Conservation (phyloP, 1,140 invertebrate genomes). For the Drosophila sulfurigaster region DNA sequence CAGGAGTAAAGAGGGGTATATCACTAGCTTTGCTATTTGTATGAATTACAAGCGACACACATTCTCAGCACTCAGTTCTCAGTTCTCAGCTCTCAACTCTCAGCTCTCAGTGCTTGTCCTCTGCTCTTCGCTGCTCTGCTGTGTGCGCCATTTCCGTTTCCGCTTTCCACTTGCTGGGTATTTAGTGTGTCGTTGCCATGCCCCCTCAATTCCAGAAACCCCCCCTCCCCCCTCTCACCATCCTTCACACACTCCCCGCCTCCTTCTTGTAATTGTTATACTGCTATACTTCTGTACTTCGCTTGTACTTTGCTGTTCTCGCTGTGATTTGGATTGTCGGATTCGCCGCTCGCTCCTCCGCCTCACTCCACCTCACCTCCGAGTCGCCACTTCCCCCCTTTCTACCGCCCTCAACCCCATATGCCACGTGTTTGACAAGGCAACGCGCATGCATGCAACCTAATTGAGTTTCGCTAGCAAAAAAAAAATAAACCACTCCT, state of each 20-base stretch:
- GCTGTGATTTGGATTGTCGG: slow-evolving; percentile 73
- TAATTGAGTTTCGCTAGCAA: slow-evolving; percentile 71
- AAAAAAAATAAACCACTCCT: slow-evolving; percentile 3
- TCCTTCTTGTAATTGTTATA: slow-evolving; percentile 72
- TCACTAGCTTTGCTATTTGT: slow-evolving; percentile 58
- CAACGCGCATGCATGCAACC: slow-evolving; percentile 74
- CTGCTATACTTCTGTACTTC: slow-evolving; percentile 67
- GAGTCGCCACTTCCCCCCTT: background rate
- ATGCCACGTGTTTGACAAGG: slow-evolving; percentile 74
- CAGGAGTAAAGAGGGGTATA: slow-evolving; percentile 4
- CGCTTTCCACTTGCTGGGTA: slow-evolving; percentile 80
- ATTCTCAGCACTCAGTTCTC: slow-evolving; percentile 38
- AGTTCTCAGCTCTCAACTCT: slow-evolving; percentile 23
- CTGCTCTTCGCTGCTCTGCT: slow-evolving; percentile 37
- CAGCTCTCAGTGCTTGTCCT: slow-evolving; percentile 15
- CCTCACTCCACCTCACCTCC: background rate
- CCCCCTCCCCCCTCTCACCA: background rate
- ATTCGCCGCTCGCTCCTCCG: slow-evolving; percentile 5
- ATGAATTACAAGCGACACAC: slow-evolving; percentile 71
- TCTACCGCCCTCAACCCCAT: slow-evolving; percentile 9
- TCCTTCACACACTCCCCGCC: background rate
- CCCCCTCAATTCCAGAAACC: background rate
- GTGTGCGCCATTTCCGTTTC: slow-evolving; percentile 80
- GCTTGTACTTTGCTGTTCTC: slow-evolving; percentile 79
- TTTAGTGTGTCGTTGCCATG: slow-evolving; percentile 60